A percentile compares a stretch with the other conserved stretches of the same genome.
Evolutionary conservation across 37 sponge, comb jelly and placozoan species (phyloP).

Genomic region (Aplysina aerophoba): DNA sequence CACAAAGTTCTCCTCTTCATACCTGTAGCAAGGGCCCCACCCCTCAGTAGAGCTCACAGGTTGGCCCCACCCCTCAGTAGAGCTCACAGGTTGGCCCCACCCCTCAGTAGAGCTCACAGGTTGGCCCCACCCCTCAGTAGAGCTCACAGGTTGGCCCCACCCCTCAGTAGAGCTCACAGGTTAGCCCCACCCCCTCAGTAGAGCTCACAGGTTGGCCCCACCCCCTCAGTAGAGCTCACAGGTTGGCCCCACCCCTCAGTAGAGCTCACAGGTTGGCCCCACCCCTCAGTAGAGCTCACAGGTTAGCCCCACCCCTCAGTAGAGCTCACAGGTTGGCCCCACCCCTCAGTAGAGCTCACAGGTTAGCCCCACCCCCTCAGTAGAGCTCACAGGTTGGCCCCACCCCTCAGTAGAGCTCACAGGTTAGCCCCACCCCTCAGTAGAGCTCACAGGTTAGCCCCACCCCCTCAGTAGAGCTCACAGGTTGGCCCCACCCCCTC

Average conservation of each 20-base stretch:
- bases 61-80: slow-evolving; percentile 6
- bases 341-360: slow-evolving; percentile 5
- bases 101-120: slow-evolving; percentile 17
- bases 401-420: slow-evolving; percentile 46
- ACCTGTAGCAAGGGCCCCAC: slow-evolving; percentile 39
- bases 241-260: slow-evolving; percentile 28
- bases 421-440: slow-evolving; percentile 28
- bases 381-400: neutral
- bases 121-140: slow-evolving; percentile 38
- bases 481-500: slow-evolving; percentile 36
- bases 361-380: neutral
- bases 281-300: neutral
- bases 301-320: slow-evolving; percentile 41
- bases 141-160: slow-evolving; percentile 34
- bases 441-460: neutral
- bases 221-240: slow-evolving; percentile 45
- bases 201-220: neutral
- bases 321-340: slow-evolving; percentile 37
- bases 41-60: slow-evolving; percentile 49
- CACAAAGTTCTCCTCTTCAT: slow-evolving; percentile 82
- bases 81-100: neutral
- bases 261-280: neutral
- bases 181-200: neutral
- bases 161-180: slow-evolving; percentile 9
- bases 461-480: neutral